A percentile compares a stretch with the other conserved stretches of the same genome.
Evolutionary conservation across 2,113 vertebrate genomes (phyloP).

Genomic region (Cryptoleucopteryx plumbea): DNA sequence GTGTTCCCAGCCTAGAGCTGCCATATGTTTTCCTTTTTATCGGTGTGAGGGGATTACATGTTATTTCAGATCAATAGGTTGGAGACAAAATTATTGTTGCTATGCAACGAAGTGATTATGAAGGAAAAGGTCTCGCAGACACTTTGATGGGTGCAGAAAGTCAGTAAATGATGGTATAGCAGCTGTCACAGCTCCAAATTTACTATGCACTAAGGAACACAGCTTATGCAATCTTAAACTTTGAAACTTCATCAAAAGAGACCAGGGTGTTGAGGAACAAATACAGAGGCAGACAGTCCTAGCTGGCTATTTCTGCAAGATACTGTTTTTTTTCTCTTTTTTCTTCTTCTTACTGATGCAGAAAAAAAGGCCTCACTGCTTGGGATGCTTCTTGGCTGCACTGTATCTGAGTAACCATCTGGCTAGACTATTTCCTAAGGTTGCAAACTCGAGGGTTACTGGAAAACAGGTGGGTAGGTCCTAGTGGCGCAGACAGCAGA

Average conservation of each 20-base stretch:
- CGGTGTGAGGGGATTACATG: neutral
- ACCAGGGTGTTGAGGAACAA: neutral
- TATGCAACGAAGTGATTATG: neutral
- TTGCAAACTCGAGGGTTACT: constrained; percentile 37
- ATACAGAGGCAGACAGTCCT: neutral
- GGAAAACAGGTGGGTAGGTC: constrained; percentile 74
- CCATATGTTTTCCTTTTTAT: neutral
- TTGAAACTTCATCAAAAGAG: neutral
- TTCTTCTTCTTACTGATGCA: neutral
- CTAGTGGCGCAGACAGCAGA: constrained; percentile 46
- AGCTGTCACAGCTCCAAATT: neutral
- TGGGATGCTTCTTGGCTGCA: neutral
- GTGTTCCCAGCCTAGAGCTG: neutral
- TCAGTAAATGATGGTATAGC: neutral
- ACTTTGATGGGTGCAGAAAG: neutral
- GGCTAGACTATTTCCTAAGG: constrained; percentile 60
- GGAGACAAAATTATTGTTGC: neutral
- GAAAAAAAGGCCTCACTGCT: neutral
- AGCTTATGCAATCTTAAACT: neutral
- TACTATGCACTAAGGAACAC: neutral
- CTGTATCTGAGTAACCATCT: constrained; percentile 19
- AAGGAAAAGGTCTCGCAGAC: neutral
- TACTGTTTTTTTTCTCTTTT: neutral
- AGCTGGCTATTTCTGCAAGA: neutral
- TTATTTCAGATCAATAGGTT: neutral